Evolutionary conservation across 2,888 invertebrate species (phyloP), one percentile per base, ranked within the genome.

Genomic region (Caenorhabditis sp.): DNA sequence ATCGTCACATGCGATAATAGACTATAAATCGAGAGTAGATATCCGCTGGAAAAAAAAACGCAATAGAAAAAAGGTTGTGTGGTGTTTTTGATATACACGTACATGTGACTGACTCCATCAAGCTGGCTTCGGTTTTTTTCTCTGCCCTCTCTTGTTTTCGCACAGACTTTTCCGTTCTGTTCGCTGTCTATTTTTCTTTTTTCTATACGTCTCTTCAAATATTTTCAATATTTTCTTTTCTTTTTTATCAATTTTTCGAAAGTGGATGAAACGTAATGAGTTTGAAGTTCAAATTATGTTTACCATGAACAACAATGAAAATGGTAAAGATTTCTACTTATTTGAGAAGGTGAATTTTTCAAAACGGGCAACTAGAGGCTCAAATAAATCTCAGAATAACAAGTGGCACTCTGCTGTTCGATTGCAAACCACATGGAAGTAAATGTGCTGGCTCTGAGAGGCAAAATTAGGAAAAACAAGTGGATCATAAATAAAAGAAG

Each of bases 71-170:
- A 43, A 43, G 43, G 43, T 43, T 43, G 43, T 43, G 43, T 43
- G 49, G 26, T 23, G 61, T 61, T 61, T 26, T 64, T 64, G 64
- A 64, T 64, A 64, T 64, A 64, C 69, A 70, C 61, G 70, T 65
- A 64, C 69, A 70, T 65, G 70, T 65, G 70, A 70, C 52, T 52
- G 43, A 43, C 69, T 69, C 61, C 61, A 63, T 60, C 63, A 70
- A 70, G 63, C 63, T 57, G 43, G 43, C 43, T 43, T 43, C 43
- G 43, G 43, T 43, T 43, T 43, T 43, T 43, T 43, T 14, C 17
- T 17, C 43, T 43, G 43, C 43, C 2, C 43, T 14, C 43, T 43
- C 43, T 43, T 43, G 43, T 14, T 43, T 43, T 43, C 17, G 43
- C 17, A 14, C 17, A 14, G 2, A 10, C 43, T 43, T 43, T 43